A percentile compares a stretch with the other conserved stretches of the same genome.
These are phyloP conservation scores for Rattus rattus DNA, from an alignment of 2,113 vertebrate genomes.

Conservation along the genomic window DNA sequence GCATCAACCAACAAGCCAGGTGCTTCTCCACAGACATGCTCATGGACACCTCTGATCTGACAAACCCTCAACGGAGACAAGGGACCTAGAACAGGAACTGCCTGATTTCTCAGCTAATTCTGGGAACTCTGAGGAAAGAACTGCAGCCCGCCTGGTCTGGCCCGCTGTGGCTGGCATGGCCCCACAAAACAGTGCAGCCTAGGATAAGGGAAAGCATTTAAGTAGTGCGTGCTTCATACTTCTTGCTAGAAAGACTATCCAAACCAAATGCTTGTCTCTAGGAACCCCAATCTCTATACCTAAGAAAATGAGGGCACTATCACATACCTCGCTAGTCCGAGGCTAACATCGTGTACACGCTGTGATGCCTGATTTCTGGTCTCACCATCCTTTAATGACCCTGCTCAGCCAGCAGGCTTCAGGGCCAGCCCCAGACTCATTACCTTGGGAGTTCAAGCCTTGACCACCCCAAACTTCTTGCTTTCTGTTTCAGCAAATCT, in stretches of 20 bases:
- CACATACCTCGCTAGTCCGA: not conserved
- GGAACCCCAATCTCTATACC: not conserved
- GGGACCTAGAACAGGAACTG: not conserved
- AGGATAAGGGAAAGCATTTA: rapidly evolving
- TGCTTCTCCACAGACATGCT: not conserved
- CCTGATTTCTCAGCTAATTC: not conserved
- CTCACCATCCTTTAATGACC: rapidly evolving
- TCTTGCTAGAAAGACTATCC: not conserved
- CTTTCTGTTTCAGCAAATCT: conserved; percentile 92
- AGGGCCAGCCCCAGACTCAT: too few relatives aligned
- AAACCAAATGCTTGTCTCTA: not conserved
- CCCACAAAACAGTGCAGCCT: not conserved
- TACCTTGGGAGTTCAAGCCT: not conserved
- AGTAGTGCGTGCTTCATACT: not conserved
- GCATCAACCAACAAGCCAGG: not conserved
- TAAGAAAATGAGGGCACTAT: not conserved
- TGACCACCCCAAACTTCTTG: not conserved
- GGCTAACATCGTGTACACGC: not conserved
- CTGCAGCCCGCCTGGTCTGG: not conserved
- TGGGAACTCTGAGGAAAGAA: not conserved
- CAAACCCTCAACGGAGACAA: not conserved
- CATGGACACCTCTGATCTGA: not conserved
- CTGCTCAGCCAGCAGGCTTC: not conserved
- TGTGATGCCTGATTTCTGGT: not conserved
- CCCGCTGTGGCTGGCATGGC: not conserved